Evolutionary conservation across 2,113 vertebrate genomes (phyloP).

Genomic region (Polyodon spathula): DNA sequence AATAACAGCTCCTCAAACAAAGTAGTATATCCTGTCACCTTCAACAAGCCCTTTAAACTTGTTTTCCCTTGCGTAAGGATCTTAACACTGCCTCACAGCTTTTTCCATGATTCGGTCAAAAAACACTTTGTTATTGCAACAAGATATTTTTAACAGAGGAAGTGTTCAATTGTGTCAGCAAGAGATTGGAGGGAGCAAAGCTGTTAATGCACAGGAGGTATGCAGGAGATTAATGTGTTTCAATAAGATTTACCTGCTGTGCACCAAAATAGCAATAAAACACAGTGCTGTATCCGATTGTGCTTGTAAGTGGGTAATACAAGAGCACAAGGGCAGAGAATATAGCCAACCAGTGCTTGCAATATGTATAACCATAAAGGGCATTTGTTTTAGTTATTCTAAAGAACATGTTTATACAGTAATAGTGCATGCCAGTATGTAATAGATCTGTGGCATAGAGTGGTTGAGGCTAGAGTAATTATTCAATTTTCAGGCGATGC

Average conservation of each 20-base stretch:
- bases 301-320: constrained; percentile 11
- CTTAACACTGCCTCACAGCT: no score
- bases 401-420: no score
- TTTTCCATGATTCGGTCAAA: background rate
- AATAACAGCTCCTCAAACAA: no score
- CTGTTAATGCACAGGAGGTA: background rate
- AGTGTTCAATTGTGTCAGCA: constrained; percentile 1
- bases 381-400: no score
- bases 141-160: background rate
- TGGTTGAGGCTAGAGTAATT: no score
- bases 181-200: background rate
- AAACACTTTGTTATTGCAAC: background rate
- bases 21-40: no score
- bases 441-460: no score
- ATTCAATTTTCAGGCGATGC: no score
- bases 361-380: constrained; percentile 16
- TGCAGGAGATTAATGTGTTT: background rate
- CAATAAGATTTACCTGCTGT: background rate
- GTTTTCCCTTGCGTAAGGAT: no score
- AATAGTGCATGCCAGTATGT: no score
- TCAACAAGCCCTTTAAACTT: no score
- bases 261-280: background rate
- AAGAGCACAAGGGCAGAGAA: constrained; percentile 7
- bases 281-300: background rate
- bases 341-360: background rate